Evolutionary conservation across 1,140 invertebrate species (phyloP).

Genomic region (Mactra quadrangularis): DNA sequence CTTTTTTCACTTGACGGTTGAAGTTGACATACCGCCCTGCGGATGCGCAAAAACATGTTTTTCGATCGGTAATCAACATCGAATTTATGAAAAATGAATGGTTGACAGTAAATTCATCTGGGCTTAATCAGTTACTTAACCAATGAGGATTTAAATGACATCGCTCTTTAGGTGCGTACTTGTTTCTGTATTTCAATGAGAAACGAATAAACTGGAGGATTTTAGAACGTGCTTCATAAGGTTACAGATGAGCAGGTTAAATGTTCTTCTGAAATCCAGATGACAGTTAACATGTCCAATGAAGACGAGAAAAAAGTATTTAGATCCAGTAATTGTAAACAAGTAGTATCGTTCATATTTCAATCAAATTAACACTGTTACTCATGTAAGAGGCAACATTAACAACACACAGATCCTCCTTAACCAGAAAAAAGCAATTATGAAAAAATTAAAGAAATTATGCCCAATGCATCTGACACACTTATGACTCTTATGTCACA

Average conservation of each 20-base stretch:
- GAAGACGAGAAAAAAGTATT: background rate
- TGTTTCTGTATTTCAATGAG: slow-evolving; percentile 18
- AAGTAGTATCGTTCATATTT: background rate
- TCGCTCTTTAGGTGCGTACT: background rate
- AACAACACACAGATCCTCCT: background rate
- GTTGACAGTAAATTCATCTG: no score
- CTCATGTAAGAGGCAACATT: slow-evolving; percentile 34
- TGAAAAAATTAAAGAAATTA: slow-evolving; percentile 39
- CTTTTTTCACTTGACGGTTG: no score
- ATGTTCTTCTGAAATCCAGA: slow-evolving; percentile 1
- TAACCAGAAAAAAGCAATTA: slow-evolving; percentile 5
- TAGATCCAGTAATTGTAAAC: slow-evolving; percentile 25
- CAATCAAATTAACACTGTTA: slow-evolving; percentile 14
- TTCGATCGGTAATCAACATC: no score
- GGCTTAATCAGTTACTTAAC: background rate
- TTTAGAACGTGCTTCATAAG: slow-evolving; percentile 16
- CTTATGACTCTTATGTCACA: slow-evolving; percentile 40
- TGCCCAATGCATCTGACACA: slow-evolving; percentile 37
- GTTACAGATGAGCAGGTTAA: slow-evolving; percentile 21
- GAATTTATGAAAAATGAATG: no score
- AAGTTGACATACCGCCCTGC: no score
- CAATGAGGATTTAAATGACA: background rate
- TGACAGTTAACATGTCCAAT: slow-evolving; percentile 13
- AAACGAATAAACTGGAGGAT: slow-evolving; percentile 29
- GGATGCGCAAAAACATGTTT: no score